Conservation (phyloP, 1,140 invertebrate genomes). For the Diplogasteroides magnus region DNA sequence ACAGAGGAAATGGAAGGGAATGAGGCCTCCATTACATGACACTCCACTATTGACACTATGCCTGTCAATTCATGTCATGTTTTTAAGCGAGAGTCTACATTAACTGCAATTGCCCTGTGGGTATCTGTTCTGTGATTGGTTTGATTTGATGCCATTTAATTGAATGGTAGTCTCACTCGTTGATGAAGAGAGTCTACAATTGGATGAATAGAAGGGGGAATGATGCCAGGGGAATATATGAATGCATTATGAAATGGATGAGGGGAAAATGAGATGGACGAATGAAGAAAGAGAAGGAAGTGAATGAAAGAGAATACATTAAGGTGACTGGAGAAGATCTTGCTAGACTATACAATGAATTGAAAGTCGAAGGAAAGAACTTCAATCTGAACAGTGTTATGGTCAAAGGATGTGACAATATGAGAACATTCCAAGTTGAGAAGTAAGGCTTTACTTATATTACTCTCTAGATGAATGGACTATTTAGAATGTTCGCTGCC, state of each 20-base stretch:
- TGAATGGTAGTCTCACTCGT: neutral
- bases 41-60: no score
- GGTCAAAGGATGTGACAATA: neutral
- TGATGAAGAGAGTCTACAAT: neutral
- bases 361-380: neutral
- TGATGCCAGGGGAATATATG: neutral
- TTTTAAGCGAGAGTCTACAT: no score
- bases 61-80: no score
- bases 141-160: neutral
- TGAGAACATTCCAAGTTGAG: neutral
- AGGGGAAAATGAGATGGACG: neutral
- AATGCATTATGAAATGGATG: neutral
- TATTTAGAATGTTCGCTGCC: constrained; percentile 19
- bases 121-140: no score
- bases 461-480: neutral
- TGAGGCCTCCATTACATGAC: no score
- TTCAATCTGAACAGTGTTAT: neutral
- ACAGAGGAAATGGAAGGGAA: no score
- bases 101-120: no score
- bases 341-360: neutral
- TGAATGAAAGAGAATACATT: neutral
- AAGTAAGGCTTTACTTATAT: neutral
- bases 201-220: neutral
- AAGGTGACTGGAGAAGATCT: neutral
- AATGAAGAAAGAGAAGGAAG: neutral